Evolutionary conservation across 2,113 vertebrate species (phyloP).

Genomic region (Scomber scombrus): DNA sequence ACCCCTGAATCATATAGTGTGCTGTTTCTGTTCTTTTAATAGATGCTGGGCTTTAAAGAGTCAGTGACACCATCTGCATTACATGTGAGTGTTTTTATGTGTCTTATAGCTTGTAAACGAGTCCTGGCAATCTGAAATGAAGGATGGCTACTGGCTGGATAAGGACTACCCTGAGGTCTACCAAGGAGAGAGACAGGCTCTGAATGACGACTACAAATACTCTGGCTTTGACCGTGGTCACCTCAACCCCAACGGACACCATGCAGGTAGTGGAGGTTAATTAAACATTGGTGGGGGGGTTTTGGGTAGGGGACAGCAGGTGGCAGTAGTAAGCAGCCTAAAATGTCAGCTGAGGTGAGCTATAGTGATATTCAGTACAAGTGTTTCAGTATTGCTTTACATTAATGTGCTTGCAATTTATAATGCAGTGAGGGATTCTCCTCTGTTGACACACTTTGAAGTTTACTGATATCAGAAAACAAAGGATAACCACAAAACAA

Average conservation of each 20-base stretch:
- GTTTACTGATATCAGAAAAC: too few species aligned
- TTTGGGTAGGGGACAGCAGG: conserved; percentile 2
- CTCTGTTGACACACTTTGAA: too few species aligned
- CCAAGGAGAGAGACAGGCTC: conserved; percentile 80
- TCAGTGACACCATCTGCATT: not conserved
- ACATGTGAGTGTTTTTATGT: not conserved
- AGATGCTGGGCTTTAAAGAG: not conserved
- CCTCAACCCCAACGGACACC: conserved; percentile 85
- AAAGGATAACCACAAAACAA: too few species aligned
- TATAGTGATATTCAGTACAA: not conserved
- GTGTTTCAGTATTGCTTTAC: too few species aligned
- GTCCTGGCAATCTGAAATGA: conserved; percentile 81
- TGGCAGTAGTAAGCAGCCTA: conserved; percentile 5
- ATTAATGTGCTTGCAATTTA: too few species aligned
- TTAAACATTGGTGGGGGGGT: too few species aligned
- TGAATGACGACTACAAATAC: conserved; percentile 82
- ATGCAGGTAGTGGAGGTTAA: conserved; percentile 70
- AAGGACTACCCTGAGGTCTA: conserved; percentile 78
- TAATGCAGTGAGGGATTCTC: too few species aligned
- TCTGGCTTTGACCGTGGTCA: conserved; percentile 85
- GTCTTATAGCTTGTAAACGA: conserved; percentile 73
- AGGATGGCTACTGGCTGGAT: conserved; percentile 77
- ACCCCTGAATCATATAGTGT: not conserved
- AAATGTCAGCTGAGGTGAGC: not conserved
- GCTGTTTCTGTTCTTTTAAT: not conserved